Base-by-base conservation (phyloP, 2,797 vertebrate genomes). In the Labeo calbasu region DNA sequence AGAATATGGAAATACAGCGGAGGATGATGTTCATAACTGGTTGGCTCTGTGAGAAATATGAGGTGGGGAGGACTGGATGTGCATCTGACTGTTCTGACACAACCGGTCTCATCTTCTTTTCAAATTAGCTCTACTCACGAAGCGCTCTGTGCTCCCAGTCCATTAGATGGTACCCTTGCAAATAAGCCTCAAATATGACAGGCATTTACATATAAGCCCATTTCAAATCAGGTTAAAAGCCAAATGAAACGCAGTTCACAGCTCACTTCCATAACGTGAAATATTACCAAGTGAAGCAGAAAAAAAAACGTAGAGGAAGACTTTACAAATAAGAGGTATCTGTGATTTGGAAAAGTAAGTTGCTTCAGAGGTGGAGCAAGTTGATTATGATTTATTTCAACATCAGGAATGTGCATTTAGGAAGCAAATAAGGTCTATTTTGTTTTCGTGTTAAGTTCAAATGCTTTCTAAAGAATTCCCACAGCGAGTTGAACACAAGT, bases 1-100 rank as follows among this genome's bases (percentile, higher is more conserved):
- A 43, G n/a, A 80, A 75, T 46, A 55, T 77, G 40, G 75, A 78
- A 77, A 55, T 53, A 12, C 4, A 70, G 40, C 10, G 0, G 53
- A 84, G 70, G 48, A 72, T 68, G 59, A 72, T 23, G 46, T 77
- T 72, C 57, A 86, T 70, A 77, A 82, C 28, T 19, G 7, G 9
- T 63, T 43, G 12, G 17, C 25, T 73, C 65, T 83, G 17, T 68
- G 19, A 83, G 63, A 59, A 53, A 51, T 69, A 17, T 55, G 77
- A 71, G 40, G 40, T 36, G 23, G 12, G 43, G 51, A 70, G 25
- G 71, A 69, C 12, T 43, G 9, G 65, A 68, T 71, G 43, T 28
- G 19, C 15, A 43, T 70, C 43, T 84, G 36, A 80, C 57, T 85
- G 59, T 51, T 75, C 28, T 59, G 71, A 77, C 59, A 25, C 72